Evolutionary conservation across 2,888 invertebrate species (phyloP).

Genomic region (Drosophila diplacantha): DNA sequence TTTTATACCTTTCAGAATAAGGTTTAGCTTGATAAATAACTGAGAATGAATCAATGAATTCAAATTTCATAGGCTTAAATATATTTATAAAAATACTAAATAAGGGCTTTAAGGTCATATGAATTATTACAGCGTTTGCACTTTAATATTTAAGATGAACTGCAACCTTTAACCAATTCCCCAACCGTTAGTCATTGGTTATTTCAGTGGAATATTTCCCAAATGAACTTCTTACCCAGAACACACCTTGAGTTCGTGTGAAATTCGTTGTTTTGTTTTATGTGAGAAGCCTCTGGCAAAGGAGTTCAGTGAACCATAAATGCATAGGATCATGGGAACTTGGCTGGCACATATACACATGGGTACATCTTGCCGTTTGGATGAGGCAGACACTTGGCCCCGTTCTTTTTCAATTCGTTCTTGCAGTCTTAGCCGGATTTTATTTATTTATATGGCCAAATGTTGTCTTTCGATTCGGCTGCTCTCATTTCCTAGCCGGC

Average conservation of each 20-base stretch:
- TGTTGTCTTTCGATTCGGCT: conserved; percentile 57
- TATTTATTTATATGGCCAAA: conserved; percentile 61
- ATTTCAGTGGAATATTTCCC: background rate
- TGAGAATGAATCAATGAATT: background rate
- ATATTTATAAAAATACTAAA: background rate
- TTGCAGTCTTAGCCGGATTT: conserved; percentile 40
- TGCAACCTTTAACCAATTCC: background rate
- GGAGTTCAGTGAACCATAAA: conserved; percentile 42
- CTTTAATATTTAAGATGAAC: background rate
- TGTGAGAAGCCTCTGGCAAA: conserved; percentile 12
- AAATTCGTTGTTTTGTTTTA: background rate
- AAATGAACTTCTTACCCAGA: background rate
- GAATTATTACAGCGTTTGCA: background rate
- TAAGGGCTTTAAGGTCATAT: too few species aligned
- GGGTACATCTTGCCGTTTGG: conserved; percentile 5
- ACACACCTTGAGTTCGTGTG: background rate
- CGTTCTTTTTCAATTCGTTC: conserved; percentile 54
- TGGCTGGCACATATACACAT: background rate
- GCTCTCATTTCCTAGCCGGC: conserved; percentile 30
- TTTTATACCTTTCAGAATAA: background rate
- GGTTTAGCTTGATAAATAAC: background rate
- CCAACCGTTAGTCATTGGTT: background rate
- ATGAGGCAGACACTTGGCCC: conserved; percentile 33
- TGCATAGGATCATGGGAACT: conserved; percentile 12
- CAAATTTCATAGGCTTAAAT: background rate